These are phyloP conservation scores for Bombus huntii DNA, from an alignment of 1,140 invertebrate genomes.

Conservation along the genomic window DNA sequence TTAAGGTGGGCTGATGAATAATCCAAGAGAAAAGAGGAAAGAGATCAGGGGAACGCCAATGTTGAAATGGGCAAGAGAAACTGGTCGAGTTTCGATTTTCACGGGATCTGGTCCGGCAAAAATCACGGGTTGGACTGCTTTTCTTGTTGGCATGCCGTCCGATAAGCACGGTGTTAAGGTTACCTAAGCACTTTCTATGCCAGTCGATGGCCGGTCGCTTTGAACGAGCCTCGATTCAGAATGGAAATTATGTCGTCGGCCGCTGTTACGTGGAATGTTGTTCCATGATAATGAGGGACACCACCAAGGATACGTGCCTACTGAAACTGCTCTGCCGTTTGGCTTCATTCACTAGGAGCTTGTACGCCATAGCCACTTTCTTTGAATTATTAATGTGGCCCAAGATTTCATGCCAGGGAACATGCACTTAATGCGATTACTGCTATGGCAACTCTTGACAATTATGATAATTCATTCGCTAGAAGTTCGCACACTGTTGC, in stretches of 20 bases:
- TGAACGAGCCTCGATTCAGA: constrained; percentile 25
- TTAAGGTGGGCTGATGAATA: background rate
- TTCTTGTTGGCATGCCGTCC: constrained; percentile 19
- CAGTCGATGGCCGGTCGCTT: constrained; percentile 30
- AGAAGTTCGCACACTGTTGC: background rate
- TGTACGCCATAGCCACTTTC: background rate
- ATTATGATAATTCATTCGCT: background rate
- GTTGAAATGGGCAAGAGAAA: constrained; percentile 23
- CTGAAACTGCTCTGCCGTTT: background rate
- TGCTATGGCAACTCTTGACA: background rate
- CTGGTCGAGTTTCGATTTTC: constrained; percentile 61
- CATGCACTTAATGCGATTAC: background rate
- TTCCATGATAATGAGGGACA: constrained; percentile 39
- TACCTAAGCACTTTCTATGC: constrained; percentile 61
- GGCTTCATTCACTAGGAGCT: constrained; percentile 1
- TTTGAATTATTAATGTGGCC: background rate
- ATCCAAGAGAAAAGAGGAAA: background rate
- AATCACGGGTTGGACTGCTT: background rate
- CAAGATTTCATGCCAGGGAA: background rate
- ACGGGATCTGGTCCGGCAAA: constrained; percentile 43
- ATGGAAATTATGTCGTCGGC: constrained; percentile 50
- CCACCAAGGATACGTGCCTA: constrained; percentile 23
- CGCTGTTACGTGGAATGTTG: constrained; percentile 48
- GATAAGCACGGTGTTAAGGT: constrained; percentile 34
- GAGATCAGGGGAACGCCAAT: background rate